Percentiles rank a stretch among this genome's conserved stretches.
Evolutionary conservation across 2,113 vertebrate genomes (phyloP).

Genomic region (human): DNA sequence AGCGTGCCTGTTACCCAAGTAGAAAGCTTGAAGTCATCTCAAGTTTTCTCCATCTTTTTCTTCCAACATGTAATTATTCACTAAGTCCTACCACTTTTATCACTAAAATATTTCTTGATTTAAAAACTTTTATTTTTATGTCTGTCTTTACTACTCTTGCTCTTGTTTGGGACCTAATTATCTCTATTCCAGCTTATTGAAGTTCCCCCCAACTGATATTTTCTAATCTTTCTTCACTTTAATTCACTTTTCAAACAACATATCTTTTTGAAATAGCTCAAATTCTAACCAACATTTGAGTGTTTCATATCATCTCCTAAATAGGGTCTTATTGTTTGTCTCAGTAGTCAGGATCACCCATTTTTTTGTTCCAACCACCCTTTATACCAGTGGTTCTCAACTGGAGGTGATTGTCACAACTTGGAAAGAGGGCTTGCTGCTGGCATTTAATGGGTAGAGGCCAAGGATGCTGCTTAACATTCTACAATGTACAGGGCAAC

Average conservation of each 20-base stretch:
- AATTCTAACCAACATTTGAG: background rate
- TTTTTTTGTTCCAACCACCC: background rate
- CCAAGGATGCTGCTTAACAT: background rate
- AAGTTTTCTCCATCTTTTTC: background rate
- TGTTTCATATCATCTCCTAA: background rate
- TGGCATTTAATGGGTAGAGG: background rate
- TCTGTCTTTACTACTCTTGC: background rate
- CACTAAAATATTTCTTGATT: slow-evolving; percentile 7
- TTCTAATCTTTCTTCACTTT: background rate
- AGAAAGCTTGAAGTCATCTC: background rate
- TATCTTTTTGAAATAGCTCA: background rate
- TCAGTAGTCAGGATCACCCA: background rate
- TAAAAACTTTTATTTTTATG: background rate
- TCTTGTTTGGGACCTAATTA: background rate
- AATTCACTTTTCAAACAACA: background rate
- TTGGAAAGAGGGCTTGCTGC: background rate
- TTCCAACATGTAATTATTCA: background rate
- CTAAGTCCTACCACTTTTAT: background rate
- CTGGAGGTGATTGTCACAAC: fast-evolving
- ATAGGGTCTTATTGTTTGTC: background rate
- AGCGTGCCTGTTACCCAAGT: background rate
- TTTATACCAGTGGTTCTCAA: background rate
- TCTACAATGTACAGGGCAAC: background rate
- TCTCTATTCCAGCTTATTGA: background rate
- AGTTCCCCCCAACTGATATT: background rate